Base-by-base conservation (phyloP, 2,888 invertebrate genomes). In the Leptinotarsa haldemani region DNA sequence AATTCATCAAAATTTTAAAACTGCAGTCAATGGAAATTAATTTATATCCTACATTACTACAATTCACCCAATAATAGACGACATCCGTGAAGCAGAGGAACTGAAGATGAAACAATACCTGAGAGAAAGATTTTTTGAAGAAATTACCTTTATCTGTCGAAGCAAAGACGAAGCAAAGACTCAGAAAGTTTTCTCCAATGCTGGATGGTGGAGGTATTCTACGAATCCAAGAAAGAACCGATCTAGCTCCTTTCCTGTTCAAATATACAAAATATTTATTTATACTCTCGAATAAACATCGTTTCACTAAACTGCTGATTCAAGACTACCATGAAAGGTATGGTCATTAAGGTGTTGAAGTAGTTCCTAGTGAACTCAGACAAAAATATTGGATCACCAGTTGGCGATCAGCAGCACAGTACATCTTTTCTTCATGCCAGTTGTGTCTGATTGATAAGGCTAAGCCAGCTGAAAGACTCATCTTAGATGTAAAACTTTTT, bases 101-200 rank as follows among this genome's bases (percentile, higher is more conserved):
- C 18, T 53, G 3, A 9, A 3, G 20, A 53, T 20, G 3, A 53
- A 18, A 53, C 53, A 20, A n/a, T 1, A n/a, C 53, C 13, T 18
- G n/a, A 53, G 13, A 3, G 3, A 53, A 20, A 53, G 53, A 9
- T 20, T 53, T 53, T n/a, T n/a, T 9, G 20, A n/a, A 18, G 20
- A 18, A 53, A 9, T 53, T 3, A n/a, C 4, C 3, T 15, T 20
- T n/a, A 20, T 15, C 20, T n/a, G n/a, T 18, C n/a, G 53, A 53
- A 53, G n/a, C n/a, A 53, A 53, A 53, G 53, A 18, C 9, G 53
- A n/a, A n/a, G n/a, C n/a, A n/a, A n/a, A n/a, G n/a, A 53, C 53
- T 18, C n/a, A 53, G 53, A 53, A 53, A 53, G 4, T n/a, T 53
- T 18, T 53, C 20, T 9, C n/a, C 53, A 15, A 13, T 53, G 25